Evolutionary conservation across 2,113 vertebrate species (phyloP), one percentile per base, ranked within the genome.

Genomic region (Emydura subglobosa): DNA sequence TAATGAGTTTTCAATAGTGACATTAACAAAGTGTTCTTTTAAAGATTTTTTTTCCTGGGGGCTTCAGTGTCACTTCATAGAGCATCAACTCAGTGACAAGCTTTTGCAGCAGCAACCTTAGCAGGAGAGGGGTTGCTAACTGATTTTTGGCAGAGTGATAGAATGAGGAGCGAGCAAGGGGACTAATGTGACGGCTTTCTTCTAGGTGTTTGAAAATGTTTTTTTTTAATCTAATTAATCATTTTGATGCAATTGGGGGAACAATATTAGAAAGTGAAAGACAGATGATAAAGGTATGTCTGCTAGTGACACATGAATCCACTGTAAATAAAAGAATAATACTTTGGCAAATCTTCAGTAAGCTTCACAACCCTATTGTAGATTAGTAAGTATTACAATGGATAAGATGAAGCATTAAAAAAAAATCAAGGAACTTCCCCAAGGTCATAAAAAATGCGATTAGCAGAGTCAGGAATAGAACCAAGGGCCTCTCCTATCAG

Each of bases 1-100:
- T 93, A 95, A 95, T 93, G 54, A 79, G 74, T 91, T 97, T 98
- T 96, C 68, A 95, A 80, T 93, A 94, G 76, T 88, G 89, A 93
- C 88, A 83, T 95, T 89, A 94, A 94, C 85, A 51, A 78, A 96
- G 93, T 94, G 85, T 87, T 96, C 94, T 95, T 82, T 91, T 79
- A 47, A 94, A 97, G 82, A 95, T 87, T 94, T n/a, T 50, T 50
- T 68, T 96, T 96, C 95, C 96, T 96, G 80, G 59, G 90, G 93
- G 85, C 91, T 96, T 89, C 87, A 55, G 68, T 95, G 88, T 93
- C 94, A 92, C 90, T 91, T 89, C 87, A 88, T 81, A 85, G 57
- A 91, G 78, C 90, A 85, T 91, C 91, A 96, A 72, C 50, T 74
- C 76, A 76, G 89, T 94, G 93, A 97, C 82, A 86, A 95, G 79